A percentile compares a stretch with the other conserved stretches of the same genome.
phyloP scores from a whole-genome alignment of 2,888 invertebrate species.

The Mellilla xanthometata region DNA sequence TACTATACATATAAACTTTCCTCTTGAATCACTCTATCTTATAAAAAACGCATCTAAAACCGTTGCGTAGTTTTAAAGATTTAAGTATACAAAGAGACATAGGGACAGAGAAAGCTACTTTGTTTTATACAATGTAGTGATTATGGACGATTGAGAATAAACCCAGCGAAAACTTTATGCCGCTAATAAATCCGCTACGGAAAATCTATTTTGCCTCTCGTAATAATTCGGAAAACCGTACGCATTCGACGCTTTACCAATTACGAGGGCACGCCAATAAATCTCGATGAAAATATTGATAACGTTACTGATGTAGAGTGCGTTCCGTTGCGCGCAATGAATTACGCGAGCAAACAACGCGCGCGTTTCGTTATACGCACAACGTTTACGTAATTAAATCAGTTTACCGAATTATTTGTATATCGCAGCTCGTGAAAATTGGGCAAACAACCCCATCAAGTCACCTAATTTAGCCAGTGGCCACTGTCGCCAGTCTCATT shows the following conservation, averaged over 20 bases:
- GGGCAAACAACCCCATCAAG: too few relatives aligned
- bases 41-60: too few relatives aligned
- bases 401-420: conserved; percentile 52
- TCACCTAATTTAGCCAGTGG: too few relatives aligned
- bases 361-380: conserved; percentile 47
- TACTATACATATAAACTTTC: too few relatives aligned
- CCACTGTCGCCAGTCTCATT: too few relatives aligned
- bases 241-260: conserved; percentile 48
- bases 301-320: conserved; percentile 48
- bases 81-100: too few relatives aligned
- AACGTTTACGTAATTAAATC: conserved; percentile 54
- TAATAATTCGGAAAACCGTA: conserved; percentile 36
- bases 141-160: conserved; percentile 9
- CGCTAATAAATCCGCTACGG: conserved; percentile 26
- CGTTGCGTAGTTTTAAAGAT: too few relatives aligned
- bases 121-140: too few relatives aligned
- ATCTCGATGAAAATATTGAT: conserved; percentile 68
- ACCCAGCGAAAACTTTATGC: conserved; percentile 16
- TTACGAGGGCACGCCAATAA: conserved; percentile 56
- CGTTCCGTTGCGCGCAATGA: conserved; percentile 40
- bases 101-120: too few relatives aligned
- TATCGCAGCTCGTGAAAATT: conserved; percentile 48
- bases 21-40: too few relatives aligned
- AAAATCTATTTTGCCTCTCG: conserved; percentile 34
- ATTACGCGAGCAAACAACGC: conserved; percentile 51